Conservation (phyloP, 1,140 invertebrate genomes). For the Pseudomyrmex pallidus region DNA sequence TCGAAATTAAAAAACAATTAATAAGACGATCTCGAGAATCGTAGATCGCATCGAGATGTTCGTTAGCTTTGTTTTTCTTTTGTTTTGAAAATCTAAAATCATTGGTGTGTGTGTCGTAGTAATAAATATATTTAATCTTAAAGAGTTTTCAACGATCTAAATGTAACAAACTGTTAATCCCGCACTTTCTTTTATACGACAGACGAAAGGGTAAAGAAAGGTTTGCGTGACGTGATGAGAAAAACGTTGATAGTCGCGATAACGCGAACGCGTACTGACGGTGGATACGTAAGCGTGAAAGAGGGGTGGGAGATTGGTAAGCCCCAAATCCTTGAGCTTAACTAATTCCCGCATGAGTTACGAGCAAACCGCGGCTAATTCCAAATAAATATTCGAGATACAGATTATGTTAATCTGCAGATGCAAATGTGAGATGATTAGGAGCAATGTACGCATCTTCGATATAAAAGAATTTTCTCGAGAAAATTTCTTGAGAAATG, state of each 20-base stretch:
- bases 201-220: not conserved
- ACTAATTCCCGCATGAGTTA: slow-evolving; percentile 85
- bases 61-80: not conserved
- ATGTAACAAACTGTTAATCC: not conserved
- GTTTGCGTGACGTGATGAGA: slow-evolving; percentile 54
- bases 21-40: not conserved
- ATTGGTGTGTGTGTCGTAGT: no score
- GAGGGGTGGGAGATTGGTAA: slow-evolving; percentile 80
- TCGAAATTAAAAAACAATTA: not conserved
- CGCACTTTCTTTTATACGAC: not conserved
- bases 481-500: slow-evolving; percentile 10
- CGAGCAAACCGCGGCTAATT: slow-evolving; percentile 82
- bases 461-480: not conserved
- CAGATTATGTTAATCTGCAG: slow-evolving; percentile 85
- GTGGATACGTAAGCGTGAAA: slow-evolving; percentile 54
- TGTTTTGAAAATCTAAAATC: not conserved
- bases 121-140: no score
- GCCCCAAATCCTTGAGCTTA: slow-evolving; percentile 84
- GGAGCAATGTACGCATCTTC: slow-evolving; percentile 48
- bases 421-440: slow-evolving; percentile 83
- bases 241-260: slow-evolving; percentile 75
- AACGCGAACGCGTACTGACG: slow-evolving; percentile 71
- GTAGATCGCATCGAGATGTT: not conserved
- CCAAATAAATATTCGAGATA: slow-evolving; percentile 85
- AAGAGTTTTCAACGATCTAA: not conserved